Evolutionary conservation across 2,113 vertebrate genomes (phyloP).

Genomic region (Prionailurus bengalensis): DNA sequence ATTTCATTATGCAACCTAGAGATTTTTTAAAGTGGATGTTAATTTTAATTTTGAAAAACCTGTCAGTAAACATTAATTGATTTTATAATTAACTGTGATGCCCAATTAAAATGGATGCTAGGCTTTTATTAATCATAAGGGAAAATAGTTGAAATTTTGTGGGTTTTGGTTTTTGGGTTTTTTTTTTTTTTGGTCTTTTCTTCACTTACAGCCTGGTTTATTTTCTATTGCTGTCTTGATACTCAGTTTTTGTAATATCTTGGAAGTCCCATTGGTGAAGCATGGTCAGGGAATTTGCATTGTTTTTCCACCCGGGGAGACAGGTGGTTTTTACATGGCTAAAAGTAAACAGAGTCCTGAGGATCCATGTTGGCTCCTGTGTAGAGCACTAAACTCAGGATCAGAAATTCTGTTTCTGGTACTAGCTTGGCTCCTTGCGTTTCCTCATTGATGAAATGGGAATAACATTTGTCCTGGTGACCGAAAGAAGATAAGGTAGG

Average conservation of each 20-base stretch:
- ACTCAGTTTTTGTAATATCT: slow-evolving; percentile 9
- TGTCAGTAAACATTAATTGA: background rate
- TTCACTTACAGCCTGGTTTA: background rate
- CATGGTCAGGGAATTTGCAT: slow-evolving; percentile 4
- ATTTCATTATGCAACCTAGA: slow-evolving; percentile 40
- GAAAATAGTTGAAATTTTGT: slow-evolving; percentile 36
- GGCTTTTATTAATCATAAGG: slow-evolving; percentile 8
- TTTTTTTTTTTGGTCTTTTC: background rate
- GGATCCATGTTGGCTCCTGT: background rate
- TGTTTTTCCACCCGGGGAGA: slow-evolving; percentile 1
- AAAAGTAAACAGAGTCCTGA: background rate
- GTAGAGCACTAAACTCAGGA: background rate
- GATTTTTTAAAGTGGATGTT: slow-evolving; percentile 52
- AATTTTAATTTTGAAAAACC: slow-evolving; percentile 39
- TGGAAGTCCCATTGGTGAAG: background rate
- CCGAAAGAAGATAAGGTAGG: background rate
- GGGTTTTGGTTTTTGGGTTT: background rate
- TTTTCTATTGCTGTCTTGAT: slow-evolving; percentile 45
- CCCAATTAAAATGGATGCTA: slow-evolving; percentile 49
- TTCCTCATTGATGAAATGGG: slow-evolving; percentile 35
- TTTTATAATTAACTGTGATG: slow-evolving; percentile 49
- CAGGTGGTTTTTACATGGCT: background rate
- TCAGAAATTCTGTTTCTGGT: slow-evolving; percentile 16
- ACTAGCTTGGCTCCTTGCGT: background rate
- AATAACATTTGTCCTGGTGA: background rate